These are phyloP conservation scores for Theocolax elegans DNA, from an alignment of 1,140 invertebrate species.

Conservation along the genomic window DNA sequence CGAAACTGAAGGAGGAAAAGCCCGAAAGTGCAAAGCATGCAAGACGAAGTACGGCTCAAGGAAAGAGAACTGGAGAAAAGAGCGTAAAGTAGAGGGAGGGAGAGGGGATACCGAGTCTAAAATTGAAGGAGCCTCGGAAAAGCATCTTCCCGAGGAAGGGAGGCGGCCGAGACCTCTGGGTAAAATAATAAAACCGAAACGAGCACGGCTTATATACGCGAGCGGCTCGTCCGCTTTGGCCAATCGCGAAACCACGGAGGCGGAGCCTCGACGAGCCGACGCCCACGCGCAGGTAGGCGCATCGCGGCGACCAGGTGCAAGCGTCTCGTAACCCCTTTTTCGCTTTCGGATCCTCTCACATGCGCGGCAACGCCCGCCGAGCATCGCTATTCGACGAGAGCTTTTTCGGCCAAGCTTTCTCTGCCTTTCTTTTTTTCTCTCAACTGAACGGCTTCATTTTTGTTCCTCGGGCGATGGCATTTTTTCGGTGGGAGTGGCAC, in stretches of 20 bases:
- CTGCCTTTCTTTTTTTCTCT: background rate
- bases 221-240: background rate
- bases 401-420: background rate
- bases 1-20: too few relatives aligned
- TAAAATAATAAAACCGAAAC: constrained; percentile 26
- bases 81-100: background rate
- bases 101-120: background rate
- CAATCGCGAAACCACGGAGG: too few relatives aligned
- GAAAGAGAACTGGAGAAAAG: background rate
- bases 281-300: background rate
- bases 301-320: background rate
- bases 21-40: too few relatives aligned
- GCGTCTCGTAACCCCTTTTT: background rate
- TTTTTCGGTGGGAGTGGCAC: constrained; percentile 9
- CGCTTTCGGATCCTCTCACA: background rate
- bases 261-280: background rate
- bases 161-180: too few relatives aligned
- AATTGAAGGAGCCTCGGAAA: background rate
- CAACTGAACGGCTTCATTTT: too few relatives aligned
- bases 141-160: background rate
- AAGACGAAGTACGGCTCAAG: background rate
- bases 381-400: background rate
- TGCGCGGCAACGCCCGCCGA: background rate
- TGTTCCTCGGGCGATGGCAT: background rate
- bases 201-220: constrained; percentile 1